Evolutionary conservation across 1,140 invertebrate genomes (phyloP).

Genomic region (fruit fly (Drosophila melanogaster)): Release_6_plus_ISO1_MT NT_037436.4:2830001-2830500

Average conservation of each 20-base stretch:
- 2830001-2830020: slow-evolving; percentile 26
- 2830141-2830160: neutral
- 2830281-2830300: slow-evolving; percentile 15
- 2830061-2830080: slow-evolving; percentile 65
- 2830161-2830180: neutral
- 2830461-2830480: slow-evolving; percentile 62
- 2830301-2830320: slow-evolving; percentile 36
- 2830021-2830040: slow-evolving; percentile 68
- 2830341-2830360: slow-evolving; percentile 83
- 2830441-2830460: slow-evolving; percentile 42
- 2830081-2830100: slow-evolving; percentile 61
- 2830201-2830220: neutral
- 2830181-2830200: neutral
- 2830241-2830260: too few relatives aligned
- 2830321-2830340: slow-evolving; percentile 80
- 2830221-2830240: too few relatives aligned
- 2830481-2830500: slow-evolving; percentile 83
- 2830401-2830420: slow-evolving; percentile 38
- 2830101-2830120: slow-evolving; percentile 42
- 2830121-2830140: neutral
- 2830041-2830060: slow-evolving; percentile 43
- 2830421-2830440: slow-evolving; percentile 7
- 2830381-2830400: slow-evolving; percentile 77
- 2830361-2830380: slow-evolving; percentile 84
- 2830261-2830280: slow-evolving; percentile 2